Percentiles rank a stretch among this genome's conserved stretches.
phyloP scores from a whole-genome alignment of 1,140 invertebrate species.

The Drosophila nebulosa region DNA sequence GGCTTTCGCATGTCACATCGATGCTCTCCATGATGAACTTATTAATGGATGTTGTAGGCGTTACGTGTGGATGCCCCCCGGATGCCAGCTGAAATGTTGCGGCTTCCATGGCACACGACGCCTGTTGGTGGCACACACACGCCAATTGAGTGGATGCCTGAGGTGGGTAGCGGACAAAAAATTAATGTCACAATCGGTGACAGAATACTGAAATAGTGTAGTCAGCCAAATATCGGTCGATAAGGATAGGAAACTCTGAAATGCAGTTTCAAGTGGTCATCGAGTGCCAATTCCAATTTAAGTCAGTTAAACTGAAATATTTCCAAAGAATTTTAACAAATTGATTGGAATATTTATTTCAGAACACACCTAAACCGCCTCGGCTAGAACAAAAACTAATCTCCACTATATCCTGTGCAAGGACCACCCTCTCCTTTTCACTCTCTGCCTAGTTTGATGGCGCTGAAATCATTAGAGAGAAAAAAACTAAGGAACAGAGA shows the following conservation, averaged over 20 bases:
- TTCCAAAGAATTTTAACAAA: not conserved
- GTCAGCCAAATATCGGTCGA: too few species aligned
- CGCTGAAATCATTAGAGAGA: not conserved
- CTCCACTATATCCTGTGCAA: not conserved
- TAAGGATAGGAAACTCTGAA: too few species aligned
- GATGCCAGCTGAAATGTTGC: slow-evolving; percentile 18
- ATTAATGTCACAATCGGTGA: not conserved
- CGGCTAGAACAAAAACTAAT: not conserved
- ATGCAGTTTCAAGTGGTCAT: too few species aligned
- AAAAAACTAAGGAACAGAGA: slow-evolving; percentile 48
- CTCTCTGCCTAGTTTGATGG: not conserved
- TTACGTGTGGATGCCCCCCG: slow-evolving; percentile 4
- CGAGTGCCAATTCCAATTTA: too few species aligned
- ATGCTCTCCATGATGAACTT: slow-evolving; percentile 29
- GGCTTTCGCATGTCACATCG: slow-evolving; percentile 38
- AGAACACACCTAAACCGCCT: not conserved
- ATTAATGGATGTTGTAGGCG: slow-evolving; percentile 69
- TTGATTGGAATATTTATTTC: not conserved
- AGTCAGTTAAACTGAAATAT: too few species aligned
- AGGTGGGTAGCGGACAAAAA: not conserved
- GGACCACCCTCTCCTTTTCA: not conserved
- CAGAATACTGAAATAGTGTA: not conserved
- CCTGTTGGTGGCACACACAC: slow-evolving; percentile 14
- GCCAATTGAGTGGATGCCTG: not conserved
- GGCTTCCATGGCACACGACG: slow-evolving; percentile 26